Evolutionary conservation across 2,888 invertebrate genomes (phyloP).

Genomic region (Polydrusus pterygomalis): DNA sequence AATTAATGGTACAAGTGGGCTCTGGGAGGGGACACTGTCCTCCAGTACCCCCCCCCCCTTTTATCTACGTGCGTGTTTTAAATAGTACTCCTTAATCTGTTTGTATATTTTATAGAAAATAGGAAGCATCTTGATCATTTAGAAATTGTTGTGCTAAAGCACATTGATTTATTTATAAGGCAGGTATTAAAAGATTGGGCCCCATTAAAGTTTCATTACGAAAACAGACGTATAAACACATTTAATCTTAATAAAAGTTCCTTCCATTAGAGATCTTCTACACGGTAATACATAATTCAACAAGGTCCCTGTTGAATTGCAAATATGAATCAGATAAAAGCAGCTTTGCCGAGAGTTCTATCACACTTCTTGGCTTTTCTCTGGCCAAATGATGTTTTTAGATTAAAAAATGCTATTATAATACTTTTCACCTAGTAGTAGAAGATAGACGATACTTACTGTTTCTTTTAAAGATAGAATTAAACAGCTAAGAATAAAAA

Average conservation of each 20-base stretch:
- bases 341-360: not conserved
- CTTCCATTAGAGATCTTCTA: conserved; percentile 23
- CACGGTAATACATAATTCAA: conserved; percentile 29
- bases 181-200: conserved; percentile 3
- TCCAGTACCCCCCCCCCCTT: no score
- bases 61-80: no score
- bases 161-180: conserved; percentile 16
- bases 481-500: no score
- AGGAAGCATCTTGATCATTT: conserved; percentile 21
- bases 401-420: not conserved
- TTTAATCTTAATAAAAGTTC: conserved; percentile 30
- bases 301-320: conserved; percentile 16
- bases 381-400: not conserved
- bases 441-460: no score
- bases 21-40: no score
- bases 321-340: conserved; percentile 24
- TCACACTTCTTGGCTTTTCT: not conserved
- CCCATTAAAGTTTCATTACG: conserved; percentile 18
- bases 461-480: no score
- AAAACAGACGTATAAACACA: conserved; percentile 18
- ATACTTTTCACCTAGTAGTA: not conserved
- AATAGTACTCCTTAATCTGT: no score
- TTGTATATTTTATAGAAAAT: not conserved
- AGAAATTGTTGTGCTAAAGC: not conserved
- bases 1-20: no score